phyloP scores from a whole-genome alignment of 2,888 invertebrate species.

The Drosophila neotestacea region DNA sequence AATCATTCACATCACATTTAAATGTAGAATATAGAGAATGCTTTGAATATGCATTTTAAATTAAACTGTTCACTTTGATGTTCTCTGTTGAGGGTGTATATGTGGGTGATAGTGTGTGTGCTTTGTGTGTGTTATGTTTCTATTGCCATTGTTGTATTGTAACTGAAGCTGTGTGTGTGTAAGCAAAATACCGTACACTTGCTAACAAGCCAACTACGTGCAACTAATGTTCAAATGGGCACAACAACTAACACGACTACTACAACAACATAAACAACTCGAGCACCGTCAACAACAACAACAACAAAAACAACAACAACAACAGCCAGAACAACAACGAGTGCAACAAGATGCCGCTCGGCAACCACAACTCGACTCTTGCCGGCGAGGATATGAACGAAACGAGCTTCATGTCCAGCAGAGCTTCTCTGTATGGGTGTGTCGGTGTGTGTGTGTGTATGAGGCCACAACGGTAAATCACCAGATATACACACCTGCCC shows the following conservation, averaged over 20 bases:
- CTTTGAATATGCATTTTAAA: constrained; percentile 44
- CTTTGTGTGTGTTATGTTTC: constrained; percentile 21
- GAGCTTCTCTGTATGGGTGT: constrained; percentile 3
- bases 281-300: constrained; percentile 21
- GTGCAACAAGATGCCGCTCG: constrained; percentile 42
- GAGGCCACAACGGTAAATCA: constrained; percentile 80
- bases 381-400: constrained; percentile 48
- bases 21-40: constrained; percentile 14
- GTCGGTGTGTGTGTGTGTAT: constrained; percentile 24
- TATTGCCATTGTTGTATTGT: constrained; percentile 25
- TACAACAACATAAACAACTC: constrained; percentile 12
- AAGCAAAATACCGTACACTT: constrained; percentile 69
- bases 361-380: constrained; percentile 50
- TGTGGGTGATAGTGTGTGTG: constrained; percentile 16
- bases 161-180: constrained; percentile 17
- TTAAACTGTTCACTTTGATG: constrained; percentile 48
- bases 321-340: constrained; percentile 20
- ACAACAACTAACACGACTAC: constrained; percentile 46
- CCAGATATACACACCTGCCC: constrained; percentile 41
- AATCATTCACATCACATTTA: neutral
- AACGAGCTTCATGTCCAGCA: constrained; percentile 36
- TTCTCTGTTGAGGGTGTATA: constrained; percentile 19
- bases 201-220: constrained; percentile 80
- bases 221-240: constrained; percentile 70
- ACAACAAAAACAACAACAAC: constrained; percentile 29